A percentile compares a stretch with the other conserved stretches of the same genome.
Evolutionary conservation across 2,797 vertebrate species (phyloP).

Genomic region (Tokudaia tokunoshimensis): DNA sequence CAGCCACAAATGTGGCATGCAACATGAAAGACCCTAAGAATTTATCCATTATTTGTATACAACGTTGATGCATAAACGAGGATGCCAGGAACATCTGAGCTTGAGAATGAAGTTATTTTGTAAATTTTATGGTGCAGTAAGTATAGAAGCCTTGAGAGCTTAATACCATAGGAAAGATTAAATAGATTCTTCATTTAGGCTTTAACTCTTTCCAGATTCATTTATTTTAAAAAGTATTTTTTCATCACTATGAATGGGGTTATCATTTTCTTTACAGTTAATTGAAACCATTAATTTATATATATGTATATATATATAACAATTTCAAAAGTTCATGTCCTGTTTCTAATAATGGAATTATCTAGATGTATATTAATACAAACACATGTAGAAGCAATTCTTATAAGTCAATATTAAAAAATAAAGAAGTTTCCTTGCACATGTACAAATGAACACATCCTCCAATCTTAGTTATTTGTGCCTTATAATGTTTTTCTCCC

Average conservation of each 20-base stretch:
- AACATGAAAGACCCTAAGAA: too few relatives aligned
- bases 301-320: too few relatives aligned
- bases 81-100: background rate
- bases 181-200: background rate
- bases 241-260: background rate
- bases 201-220: background rate
- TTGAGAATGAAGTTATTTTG: background rate
- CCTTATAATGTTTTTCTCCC: background rate
- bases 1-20: too few relatives aligned
- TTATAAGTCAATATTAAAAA: conserved; percentile 8
- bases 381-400: background rate
- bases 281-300: background rate
- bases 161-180: background rate
- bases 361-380: background rate
- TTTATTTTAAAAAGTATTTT: background rate
- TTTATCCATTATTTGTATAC: background rate
- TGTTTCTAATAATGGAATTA: background rate
- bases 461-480: background rate
- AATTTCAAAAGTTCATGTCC: background rate
- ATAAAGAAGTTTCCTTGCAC: too few relatives aligned
- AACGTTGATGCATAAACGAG: background rate
- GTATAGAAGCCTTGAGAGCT: background rate
- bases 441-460: too few relatives aligned
- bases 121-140: background rate
- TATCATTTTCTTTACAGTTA: conserved; percentile 9